These are phyloP conservation scores for Cephus sareptanus DNA, from an alignment of 2,888 invertebrate species.

Conservation along the genomic window DNA sequence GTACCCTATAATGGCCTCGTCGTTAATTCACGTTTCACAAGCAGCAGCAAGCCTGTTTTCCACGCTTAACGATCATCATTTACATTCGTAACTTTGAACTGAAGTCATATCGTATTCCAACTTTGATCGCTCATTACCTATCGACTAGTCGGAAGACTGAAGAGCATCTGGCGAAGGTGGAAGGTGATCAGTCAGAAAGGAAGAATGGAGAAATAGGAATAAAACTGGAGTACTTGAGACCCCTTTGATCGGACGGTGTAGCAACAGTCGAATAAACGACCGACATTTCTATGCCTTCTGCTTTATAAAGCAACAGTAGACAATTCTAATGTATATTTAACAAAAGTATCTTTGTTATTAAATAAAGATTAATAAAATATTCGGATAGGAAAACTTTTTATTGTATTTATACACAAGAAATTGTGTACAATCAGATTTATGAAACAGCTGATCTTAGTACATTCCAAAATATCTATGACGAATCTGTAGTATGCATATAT, in stretches of 20 bases:
- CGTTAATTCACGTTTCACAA: conserved; percentile 1
- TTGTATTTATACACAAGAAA: no score
- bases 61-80: conserved; percentile 1
- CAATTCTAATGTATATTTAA: background rate
- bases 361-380: background rate
- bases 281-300: background rate
- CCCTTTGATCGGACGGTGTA: background rate
- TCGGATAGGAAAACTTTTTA: no score
- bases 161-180: background rate
- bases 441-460: no score
- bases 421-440: no score
- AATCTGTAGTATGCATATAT: no score
- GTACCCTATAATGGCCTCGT: background rate
- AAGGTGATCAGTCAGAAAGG: background rate
- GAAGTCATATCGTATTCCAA: background rate
- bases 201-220: background rate
- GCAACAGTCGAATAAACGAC: background rate
- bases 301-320: background rate
- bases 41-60: background rate
- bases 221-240: background rate
- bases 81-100: background rate
- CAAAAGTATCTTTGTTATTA: background rate
- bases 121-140: conserved; percentile 29
- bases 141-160: background rate
- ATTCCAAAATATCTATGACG: no score